A percentile compares a stretch with the other conserved stretches of the same genome.
These are phyloP conservation scores for Epistrophe eligans DNA, from an alignment of 2,888 invertebrate species.

Conservation along the genomic window DNA sequence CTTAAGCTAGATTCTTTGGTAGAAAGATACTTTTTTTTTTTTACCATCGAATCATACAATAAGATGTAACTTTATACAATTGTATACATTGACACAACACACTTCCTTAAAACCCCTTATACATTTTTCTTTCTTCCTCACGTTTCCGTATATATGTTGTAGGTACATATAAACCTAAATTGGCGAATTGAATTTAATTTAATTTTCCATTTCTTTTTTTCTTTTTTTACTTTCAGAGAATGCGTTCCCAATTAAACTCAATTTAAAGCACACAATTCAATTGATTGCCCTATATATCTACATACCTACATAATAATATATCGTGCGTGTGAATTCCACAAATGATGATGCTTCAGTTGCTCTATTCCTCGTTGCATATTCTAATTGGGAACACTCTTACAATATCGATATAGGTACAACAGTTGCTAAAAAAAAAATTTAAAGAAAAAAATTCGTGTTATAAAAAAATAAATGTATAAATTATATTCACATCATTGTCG, in stretches of 20 bases:
- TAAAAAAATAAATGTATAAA: constrained; percentile 24
- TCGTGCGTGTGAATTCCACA: constrained; percentile 44
- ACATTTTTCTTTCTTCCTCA: background rate
- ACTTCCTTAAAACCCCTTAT: background rate
- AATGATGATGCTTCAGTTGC: constrained; percentile 44
- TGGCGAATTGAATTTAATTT: constrained; percentile 33
- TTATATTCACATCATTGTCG: background rate
- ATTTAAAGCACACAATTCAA: constrained; percentile 49
- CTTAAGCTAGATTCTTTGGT: no score
- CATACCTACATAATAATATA: background rate
- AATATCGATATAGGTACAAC: constrained; percentile 19
- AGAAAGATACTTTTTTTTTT: no score
- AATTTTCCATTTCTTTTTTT: constrained; percentile 27
- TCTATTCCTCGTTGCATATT: constrained; percentile 35
- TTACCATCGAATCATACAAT: background rate
- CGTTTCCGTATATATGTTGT: constrained; percentile 13
- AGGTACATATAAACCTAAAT: no score
- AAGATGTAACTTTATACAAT: background rate
- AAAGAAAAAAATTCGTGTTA: constrained; percentile 27
- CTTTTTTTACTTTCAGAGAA: constrained; percentile 15
- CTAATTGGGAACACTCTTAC: constrained; percentile 45
- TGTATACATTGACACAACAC: background rate
- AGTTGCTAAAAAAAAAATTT: constrained; percentile 1
- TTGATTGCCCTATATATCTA: constrained; percentile 17
- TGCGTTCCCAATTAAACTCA: constrained; percentile 51